Conservation (phyloP, 2,888 invertebrate genomes). For the Hemicrepidius hirtus region DNA sequence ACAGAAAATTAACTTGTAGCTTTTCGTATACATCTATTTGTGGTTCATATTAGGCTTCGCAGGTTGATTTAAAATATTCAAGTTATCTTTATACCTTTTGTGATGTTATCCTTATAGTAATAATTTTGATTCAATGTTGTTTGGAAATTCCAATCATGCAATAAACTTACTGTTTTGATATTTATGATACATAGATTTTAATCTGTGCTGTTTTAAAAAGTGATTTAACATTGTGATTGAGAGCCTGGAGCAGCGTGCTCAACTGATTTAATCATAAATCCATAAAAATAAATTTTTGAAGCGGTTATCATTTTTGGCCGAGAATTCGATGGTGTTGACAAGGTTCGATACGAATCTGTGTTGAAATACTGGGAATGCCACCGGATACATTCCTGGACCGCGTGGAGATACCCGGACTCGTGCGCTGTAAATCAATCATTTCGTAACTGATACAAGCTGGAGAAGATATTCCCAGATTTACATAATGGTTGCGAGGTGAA, state of each 20-base stretch:
- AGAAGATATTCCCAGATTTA: slow-evolving; percentile 62
- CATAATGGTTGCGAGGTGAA: slow-evolving; percentile 63
- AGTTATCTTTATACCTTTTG: slow-evolving; percentile 8
- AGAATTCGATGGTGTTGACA: slow-evolving; percentile 54
- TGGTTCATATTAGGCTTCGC: not conserved
- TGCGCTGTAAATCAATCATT: slow-evolving; percentile 65
- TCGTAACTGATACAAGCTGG: slow-evolving; percentile 62
- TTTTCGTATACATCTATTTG: not conserved
- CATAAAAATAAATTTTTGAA: slow-evolving; percentile 47
- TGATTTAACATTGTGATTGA: slow-evolving; percentile 18
- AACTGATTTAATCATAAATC: slow-evolving; percentile 44
- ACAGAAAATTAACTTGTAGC: slow-evolving; percentile 1
- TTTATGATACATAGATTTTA: slow-evolving; percentile 24
- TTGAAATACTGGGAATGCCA: slow-evolving; percentile 62
- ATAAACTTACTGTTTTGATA: slow-evolving; percentile 17
- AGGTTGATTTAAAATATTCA: slow-evolving; percentile 5
- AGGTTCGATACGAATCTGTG: slow-evolving; percentile 56
- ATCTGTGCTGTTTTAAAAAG: slow-evolving; percentile 24
- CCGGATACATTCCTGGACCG: slow-evolving; percentile 59
- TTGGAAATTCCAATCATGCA: slow-evolving; percentile 20
- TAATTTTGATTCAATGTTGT: slow-evolving; percentile 19
- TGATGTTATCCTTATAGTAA: slow-evolving; percentile 17
- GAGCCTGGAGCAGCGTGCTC: not conserved
- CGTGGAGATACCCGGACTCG: slow-evolving; percentile 54
- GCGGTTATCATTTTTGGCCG: slow-evolving; percentile 39